A percentile compares a stretch with the other conserved stretches of the same genome.
Conservation (phyloP, 2,797 vertebrate genomes). For the Telmatherina bonti region DNA sequence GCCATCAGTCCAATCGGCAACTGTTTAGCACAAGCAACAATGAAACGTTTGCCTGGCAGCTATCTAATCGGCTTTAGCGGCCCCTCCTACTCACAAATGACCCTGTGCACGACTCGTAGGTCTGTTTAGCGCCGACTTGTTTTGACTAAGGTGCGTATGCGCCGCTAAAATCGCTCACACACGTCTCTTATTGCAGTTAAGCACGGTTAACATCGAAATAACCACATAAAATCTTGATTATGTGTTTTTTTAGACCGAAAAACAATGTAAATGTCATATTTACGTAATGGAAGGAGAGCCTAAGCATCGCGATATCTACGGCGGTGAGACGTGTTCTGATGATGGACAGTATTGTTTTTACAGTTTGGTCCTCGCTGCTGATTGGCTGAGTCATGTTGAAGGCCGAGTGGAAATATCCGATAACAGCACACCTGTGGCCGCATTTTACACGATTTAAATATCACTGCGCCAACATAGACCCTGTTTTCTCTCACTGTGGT, state of each 20-base stretch:
- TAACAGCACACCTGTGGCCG: constrained; percentile 35
- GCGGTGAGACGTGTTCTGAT: constrained; percentile 9
- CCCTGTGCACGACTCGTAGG: constrained; percentile 78
- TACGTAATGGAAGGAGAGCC: constrained; percentile 40
- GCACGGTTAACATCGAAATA: not conserved
- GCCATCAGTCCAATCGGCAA: constrained; percentile 56
- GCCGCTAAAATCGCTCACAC: constrained; percentile 17
- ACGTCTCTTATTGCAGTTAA: constrained; percentile 5
- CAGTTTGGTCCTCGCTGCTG: constrained; percentile 19
- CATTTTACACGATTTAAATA: constrained; percentile 7
- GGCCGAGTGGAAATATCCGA: constrained; percentile 23
- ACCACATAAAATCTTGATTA: too few relatives aligned
- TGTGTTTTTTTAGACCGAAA: not conserved
- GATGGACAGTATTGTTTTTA: constrained; percentile 13
- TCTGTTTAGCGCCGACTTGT: constrained; percentile 53
- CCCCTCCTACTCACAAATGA: constrained; percentile 84
- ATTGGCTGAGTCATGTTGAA: constrained; percentile 47
- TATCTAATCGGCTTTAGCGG: constrained; percentile 74
- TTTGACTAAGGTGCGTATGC: constrained; percentile 46
- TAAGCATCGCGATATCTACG: constrained; percentile 45
- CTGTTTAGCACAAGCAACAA: constrained; percentile 67
- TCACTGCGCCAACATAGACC: not conserved
- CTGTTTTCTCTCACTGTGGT: not conserved
- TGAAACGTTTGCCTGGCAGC: constrained; percentile 72
- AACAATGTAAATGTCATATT: constrained; percentile 36